These are phyloP conservation scores for Drosophila rhopaloa DNA, from an alignment of 1,140 invertebrate genomes.

Conservation along the genomic window DNA sequence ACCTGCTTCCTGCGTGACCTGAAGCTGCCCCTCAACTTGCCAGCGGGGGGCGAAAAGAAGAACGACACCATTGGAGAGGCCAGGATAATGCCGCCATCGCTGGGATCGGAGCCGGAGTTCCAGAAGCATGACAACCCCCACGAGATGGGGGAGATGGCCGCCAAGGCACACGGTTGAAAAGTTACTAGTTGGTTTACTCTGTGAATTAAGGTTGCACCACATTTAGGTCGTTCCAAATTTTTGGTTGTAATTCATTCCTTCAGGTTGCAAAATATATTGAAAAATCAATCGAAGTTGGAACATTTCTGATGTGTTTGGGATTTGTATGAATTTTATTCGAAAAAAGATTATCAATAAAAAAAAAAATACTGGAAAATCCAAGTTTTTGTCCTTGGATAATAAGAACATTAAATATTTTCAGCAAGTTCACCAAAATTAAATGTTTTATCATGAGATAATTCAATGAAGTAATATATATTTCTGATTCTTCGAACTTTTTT, in stretches of 20 bases:
- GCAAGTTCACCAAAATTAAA: too few relatives aligned
- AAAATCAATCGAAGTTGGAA: not conserved
- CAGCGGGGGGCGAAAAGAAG: constrained; percentile 8
- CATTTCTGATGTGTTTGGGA: too few relatives aligned
- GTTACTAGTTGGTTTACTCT: too few relatives aligned
- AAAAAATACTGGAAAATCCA: too few relatives aligned
- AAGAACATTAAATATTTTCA: too few relatives aligned
- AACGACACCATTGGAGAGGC: constrained; percentile 25
- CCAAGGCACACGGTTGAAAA: too few relatives aligned
- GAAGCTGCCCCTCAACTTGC: constrained; percentile 53
- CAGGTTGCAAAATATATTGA: not conserved
- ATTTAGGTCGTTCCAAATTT: not conserved
- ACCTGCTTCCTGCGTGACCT: constrained; percentile 59
- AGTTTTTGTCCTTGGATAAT: too few relatives aligned
- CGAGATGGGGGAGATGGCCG: not conserved
- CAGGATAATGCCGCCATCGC: constrained; percentile 44
- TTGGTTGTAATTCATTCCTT: not conserved
- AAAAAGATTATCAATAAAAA: too few relatives aligned
- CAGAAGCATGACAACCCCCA: not conserved
- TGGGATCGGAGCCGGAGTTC: not conserved
- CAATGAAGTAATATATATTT: too few relatives aligned
- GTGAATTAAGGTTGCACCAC: not conserved
- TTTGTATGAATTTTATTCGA: too few relatives aligned
- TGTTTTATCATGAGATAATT: too few relatives aligned
- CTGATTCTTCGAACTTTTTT: too few relatives aligned